Percentiles rank a stretch among this genome's conserved stretches.
Evolutionary conservation across 53 echinoderm and acorn worm genomes (phyloP).

Genomic region (Zoroaster sp.): DNA sequence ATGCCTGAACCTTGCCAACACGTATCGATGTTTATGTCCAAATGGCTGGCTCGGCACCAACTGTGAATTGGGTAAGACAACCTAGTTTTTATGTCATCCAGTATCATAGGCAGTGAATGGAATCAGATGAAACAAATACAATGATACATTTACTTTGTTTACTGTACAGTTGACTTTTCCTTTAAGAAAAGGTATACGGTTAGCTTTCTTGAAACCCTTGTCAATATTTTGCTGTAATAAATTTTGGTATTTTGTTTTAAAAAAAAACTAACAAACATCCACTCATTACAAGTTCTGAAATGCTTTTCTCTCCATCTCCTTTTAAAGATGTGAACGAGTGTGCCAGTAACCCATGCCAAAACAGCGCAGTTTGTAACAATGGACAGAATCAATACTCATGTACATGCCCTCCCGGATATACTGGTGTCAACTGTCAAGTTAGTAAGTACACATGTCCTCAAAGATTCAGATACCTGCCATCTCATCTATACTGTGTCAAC

Average conservation of each 20-base stretch:
- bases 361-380: conserved; percentile 42
- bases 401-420: conserved; percentile 30
- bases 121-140: background rate
- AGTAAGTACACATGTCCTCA: conserved; percentile 37
- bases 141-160: too few species aligned
- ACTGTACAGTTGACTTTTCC: background rate
- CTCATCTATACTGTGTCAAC: too few species aligned
- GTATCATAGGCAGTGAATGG: too few species aligned
- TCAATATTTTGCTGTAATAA: too few species aligned
- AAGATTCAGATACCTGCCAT: too few species aligned
- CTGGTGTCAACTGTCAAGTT: conserved; percentile 6
- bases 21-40: conserved; percentile 51
- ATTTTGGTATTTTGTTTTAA: background rate
- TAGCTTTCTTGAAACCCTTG: too few species aligned
- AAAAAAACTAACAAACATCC: too few species aligned
- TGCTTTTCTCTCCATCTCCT: background rate
- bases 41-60: conserved; percentile 59
- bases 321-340: conserved; percentile 45
- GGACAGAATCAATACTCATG: conserved; percentile 18
- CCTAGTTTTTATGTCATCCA: too few species aligned
- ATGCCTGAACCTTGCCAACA: conserved; percentile 38
- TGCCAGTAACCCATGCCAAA: conserved; percentile 22
- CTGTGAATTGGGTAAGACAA: conserved; percentile 59
- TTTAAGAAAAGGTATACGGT: too few species aligned
- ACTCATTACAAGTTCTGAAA: too few species aligned